Evolutionary conservation across 2,888 invertebrate species (phyloP), one percentile per base, ranked within the genome.

Genomic region (Eupithecia tripunctaria): DNA sequence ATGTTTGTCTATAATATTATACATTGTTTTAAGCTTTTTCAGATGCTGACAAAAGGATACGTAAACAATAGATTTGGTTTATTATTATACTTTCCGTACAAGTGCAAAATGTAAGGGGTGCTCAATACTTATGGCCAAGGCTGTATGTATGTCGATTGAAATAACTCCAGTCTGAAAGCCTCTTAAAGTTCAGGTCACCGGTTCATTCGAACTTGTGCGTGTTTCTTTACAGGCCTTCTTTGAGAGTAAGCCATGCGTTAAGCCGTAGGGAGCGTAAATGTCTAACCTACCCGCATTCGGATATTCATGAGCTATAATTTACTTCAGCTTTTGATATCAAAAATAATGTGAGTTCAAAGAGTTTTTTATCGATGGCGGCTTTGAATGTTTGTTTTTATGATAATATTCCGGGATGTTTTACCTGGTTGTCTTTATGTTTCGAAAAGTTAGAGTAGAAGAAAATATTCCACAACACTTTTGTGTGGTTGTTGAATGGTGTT

Each of bases 161-260:
- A 38, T 64, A 64, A 21, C 2, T 36, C 25, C n/a, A 32, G n/a
- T 62, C 27, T 38, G 32, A 64, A 64, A 21, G 15, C n/a, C 63
- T 36, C 38, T 47, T 38, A 38, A 70, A 74, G 71, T 75, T 67
- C 75, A 85, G 87, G 87, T 86, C 86, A 89, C 80, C 84, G 80
- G 84, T 85, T 88, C 81, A 84, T 79, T 83, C 78, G 80, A 80
- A 82, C 81, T 67, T 80, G 78, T 85, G 84, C 87, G 86, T 87
- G 84, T 84, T 87, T 78, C 82, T 85, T 84, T 85, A 85, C 80
- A 83, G 80, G 59, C 78, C 76, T 83, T 84, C 84, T 87, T 89
- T 88, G 83, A 86, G 80, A 84, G 71, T 82, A 84, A 86, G 78
- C 84, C 88, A 85, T 84, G 88, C 88, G 88, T 88, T 85, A 89